phyloP scores from a whole-genome alignment of 2,113 vertebrate species.

The Poeciliopsis prolifica region DNA sequence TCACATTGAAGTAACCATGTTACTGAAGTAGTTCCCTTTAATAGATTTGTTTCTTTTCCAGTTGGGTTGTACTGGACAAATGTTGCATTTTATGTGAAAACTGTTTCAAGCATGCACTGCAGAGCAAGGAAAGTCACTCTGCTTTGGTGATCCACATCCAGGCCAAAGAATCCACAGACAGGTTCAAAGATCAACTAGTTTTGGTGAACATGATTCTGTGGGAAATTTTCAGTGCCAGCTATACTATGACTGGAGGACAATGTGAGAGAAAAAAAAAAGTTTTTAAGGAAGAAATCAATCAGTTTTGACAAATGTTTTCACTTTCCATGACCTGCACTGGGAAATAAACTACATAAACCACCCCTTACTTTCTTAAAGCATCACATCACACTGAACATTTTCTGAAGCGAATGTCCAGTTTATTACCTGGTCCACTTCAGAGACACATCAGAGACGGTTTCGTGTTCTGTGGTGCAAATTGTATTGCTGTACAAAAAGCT shows the following conservation, averaged over 20 bases:
- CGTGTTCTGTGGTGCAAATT: slow-evolving; percentile 58
- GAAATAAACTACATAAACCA: slow-evolving; percentile 38
- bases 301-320: slow-evolving; percentile 50
- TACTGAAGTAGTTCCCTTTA: too few species aligned
- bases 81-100: too few species aligned
- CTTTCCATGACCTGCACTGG: slow-evolving; percentile 39
- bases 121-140: too few species aligned
- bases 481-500: slow-evolving; percentile 45
- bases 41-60: too few species aligned
- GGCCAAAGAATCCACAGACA: slow-evolving; percentile 55
- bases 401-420: slow-evolving; percentile 39
- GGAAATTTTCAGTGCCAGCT: background rate
- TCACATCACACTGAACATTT: slow-evolving; percentile 37
- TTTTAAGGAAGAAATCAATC: slow-evolving; percentile 33
- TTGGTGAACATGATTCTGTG: slow-evolving; percentile 36
- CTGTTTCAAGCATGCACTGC: too few species aligned
- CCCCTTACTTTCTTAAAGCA: background rate
- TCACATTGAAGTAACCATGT: too few species aligned
- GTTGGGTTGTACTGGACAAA: too few species aligned
- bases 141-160: slow-evolving; percentile 54
- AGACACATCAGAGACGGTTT: slow-evolving; percentile 52
- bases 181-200: slow-evolving; percentile 56
- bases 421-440: slow-evolving; percentile 63
- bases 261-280: slow-evolving; percentile 24
- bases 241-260: slow-evolving; percentile 1